Conservation (phyloP, 2,113 vertebrate species). For the Phalacrocorax pelagicus region DNA sequence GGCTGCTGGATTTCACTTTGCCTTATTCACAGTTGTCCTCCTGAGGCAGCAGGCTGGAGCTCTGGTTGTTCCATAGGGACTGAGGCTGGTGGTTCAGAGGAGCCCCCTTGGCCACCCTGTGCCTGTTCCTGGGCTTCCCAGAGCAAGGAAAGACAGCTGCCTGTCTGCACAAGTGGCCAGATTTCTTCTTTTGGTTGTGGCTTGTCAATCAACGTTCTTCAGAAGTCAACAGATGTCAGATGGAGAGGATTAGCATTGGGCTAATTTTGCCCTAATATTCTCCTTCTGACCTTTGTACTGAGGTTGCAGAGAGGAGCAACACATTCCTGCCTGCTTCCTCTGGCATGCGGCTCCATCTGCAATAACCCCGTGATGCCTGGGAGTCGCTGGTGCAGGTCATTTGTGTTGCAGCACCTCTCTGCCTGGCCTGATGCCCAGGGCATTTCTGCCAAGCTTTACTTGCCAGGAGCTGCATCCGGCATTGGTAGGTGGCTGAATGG, state of each 20-base stretch:
- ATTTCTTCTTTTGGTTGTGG: neutral
- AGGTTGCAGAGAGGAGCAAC: neutral
- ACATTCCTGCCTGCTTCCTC: neutral
- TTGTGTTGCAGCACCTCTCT: neutral
- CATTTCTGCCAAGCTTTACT: neutral
- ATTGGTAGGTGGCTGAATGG: neutral
- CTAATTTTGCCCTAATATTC: neutral
- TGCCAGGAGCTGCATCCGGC: neutral
- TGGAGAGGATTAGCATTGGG: neutral
- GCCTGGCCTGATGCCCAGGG: neutral
- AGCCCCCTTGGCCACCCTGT: accelerated
- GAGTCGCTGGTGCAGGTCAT: neutral
- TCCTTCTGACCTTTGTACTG: neutral
- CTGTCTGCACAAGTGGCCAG: neutral
- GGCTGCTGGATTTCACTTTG: neutral
- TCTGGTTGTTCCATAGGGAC: neutral
- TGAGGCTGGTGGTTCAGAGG: neutral
- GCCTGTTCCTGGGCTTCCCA: neutral
- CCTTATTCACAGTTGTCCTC: neutral
- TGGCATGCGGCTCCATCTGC: accelerated
- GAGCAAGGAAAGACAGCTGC: neutral
- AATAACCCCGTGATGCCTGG: neutral
- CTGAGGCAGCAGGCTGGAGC: neutral
- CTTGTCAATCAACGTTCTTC: neutral
- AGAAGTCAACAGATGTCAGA: neutral